Conservation (phyloP, 2,113 vertebrate genomes). For the Pteronura brasiliensis region DNA sequence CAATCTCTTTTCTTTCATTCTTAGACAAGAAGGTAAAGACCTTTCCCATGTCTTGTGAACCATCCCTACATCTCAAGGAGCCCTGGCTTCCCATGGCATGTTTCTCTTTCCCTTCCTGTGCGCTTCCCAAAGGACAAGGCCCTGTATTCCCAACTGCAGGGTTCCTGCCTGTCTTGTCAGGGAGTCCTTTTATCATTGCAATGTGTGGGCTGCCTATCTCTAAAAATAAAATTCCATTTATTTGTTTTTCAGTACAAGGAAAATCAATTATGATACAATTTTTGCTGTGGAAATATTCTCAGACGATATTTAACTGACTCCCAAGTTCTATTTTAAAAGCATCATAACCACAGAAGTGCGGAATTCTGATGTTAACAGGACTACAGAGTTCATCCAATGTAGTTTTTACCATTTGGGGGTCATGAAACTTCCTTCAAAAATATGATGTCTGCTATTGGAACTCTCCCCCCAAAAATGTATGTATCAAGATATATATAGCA, state of each 20-base stretch:
- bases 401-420: background rate
- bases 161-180: background rate
- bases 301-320: slow-evolving; percentile 43
- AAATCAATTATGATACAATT: slow-evolving; percentile 61
- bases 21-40: background rate
- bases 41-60: background rate
- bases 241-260: slow-evolving; percentile 48
- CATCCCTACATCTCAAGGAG: background rate
- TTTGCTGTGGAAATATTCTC: slow-evolving; percentile 50
- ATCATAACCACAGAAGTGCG: background rate
- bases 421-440: slow-evolving; percentile 4
- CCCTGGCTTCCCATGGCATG: background rate
- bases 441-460: background rate
- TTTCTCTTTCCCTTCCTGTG: background rate
- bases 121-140: background rate
- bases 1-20: background rate
- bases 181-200: slow-evolving; percentile 36
- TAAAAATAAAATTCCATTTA: slow-evolving; percentile 68
- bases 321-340: slow-evolving; percentile 54
- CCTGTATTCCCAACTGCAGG: background rate
- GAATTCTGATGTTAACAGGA: slow-evolving; percentile 4
- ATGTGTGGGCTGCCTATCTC: background rate
- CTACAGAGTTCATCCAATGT: background rate
- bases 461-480: background rate
- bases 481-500: background rate